phyloP scores from a whole-genome alignment of 2,113 vertebrate species.

The Dolichotis patagonum region DNA sequence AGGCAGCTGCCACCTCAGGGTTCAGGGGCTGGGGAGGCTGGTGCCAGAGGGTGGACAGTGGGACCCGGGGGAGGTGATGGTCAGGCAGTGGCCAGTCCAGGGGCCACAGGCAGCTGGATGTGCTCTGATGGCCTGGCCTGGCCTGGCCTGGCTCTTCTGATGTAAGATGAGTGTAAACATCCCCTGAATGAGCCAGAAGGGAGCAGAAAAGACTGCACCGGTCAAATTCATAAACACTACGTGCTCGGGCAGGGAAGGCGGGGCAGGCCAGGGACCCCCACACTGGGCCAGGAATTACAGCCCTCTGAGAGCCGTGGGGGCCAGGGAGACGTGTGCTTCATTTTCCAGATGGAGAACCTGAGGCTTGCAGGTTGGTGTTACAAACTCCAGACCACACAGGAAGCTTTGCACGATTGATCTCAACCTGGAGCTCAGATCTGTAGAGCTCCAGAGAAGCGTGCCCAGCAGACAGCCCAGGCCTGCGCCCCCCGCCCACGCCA shows the following conservation, averaged over 20 bases:
- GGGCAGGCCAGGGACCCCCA: too few relatives aligned
- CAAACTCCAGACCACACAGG: too few relatives aligned
- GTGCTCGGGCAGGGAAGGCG: fast-evolving
- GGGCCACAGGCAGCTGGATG: not conserved
- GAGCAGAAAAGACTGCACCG: fast-evolving
- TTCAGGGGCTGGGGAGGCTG: not conserved
- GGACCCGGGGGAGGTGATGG: fast-evolving
- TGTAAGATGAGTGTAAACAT: not conserved
- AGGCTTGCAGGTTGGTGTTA: not conserved
- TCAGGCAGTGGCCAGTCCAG: too few relatives aligned
- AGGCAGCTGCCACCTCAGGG: not conserved
- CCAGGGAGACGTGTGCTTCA: not conserved
- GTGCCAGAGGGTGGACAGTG: fast-evolving
- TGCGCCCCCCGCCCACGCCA: fast-evolving
- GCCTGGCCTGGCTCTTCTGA: not conserved
- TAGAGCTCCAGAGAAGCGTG: not conserved
- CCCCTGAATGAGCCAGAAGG: not conserved
- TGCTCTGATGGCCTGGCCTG: not conserved
- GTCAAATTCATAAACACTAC: fast-evolving
- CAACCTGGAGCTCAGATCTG: not conserved
- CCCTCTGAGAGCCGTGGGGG: not conserved
- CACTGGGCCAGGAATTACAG: too few relatives aligned
- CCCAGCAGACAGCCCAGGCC: not conserved
- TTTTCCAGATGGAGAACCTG: not conserved
- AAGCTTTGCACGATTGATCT: not conserved